phyloP scores from a whole-genome alignment of 2,888 invertebrate genomes.

The Nudaria mundana region DNA sequence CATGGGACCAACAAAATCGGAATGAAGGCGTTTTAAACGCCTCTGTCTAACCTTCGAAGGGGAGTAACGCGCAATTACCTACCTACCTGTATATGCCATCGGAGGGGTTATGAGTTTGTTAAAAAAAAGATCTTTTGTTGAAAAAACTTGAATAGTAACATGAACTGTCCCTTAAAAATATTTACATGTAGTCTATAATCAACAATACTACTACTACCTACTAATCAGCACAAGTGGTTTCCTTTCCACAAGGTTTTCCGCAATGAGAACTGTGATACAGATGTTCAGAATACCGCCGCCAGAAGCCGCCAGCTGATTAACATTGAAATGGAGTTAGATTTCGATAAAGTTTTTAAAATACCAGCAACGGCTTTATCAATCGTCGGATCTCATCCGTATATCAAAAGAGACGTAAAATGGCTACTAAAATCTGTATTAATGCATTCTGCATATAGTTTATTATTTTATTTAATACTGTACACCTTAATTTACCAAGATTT shows the following conservation, averaged over 20 bases:
- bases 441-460: slow-evolving; percentile 8
- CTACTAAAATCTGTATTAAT: slow-evolving; percentile 4
- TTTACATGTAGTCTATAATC: no score
- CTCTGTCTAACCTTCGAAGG: no score
- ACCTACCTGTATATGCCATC: no score
- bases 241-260: not conserved
- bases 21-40: no score
- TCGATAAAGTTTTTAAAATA: slow-evolving; percentile 25
- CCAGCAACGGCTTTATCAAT: slow-evolving; percentile 17
- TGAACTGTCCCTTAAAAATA: no score
- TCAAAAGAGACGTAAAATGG: slow-evolving; percentile 29
- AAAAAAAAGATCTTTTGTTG: no score
- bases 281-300: not conserved
- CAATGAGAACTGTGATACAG: not conserved
- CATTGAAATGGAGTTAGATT: slow-evolving; percentile 28
- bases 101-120: no score
- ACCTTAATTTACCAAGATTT: slow-evolving; percentile 24
- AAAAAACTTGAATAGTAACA: no score
- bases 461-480: slow-evolving; percentile 12
- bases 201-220: no score
- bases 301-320: not conserved
- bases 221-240: no score
- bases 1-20: no score
- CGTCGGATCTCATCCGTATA: slow-evolving; percentile 20
- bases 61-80: no score